Conservation (phyloP, 2,113 vertebrate genomes). For the Sapajus apella region DNA sequence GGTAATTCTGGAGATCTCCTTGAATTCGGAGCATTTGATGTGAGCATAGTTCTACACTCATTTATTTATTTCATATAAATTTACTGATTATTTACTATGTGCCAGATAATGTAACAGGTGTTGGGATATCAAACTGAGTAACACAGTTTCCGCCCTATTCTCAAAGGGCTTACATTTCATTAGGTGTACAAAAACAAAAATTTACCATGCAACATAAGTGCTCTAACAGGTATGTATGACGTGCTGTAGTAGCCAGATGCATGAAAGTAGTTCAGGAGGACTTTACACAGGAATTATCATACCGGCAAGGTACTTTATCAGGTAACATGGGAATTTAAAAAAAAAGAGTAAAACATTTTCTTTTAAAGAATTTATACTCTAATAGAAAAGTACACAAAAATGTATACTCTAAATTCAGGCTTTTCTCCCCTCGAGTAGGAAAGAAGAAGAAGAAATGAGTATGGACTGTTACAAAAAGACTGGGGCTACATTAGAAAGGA, state of each 20-base stretch:
- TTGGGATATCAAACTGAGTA: background rate
- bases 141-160: background rate
- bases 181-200: background rate
- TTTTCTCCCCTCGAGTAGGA: background rate
- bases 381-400: background rate
- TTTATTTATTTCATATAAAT: background rate
- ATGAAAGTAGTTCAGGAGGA: background rate
- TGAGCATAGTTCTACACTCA: background rate
- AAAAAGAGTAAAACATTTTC: background rate
- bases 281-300: background rate
- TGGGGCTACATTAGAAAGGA: background rate
- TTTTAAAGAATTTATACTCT: background rate
- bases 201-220: background rate
- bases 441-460: constrained; percentile 50
- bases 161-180: background rate
- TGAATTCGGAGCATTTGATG: background rate
- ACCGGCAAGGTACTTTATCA: background rate
- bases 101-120: background rate
- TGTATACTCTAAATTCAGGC: background rate
- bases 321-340: background rate
- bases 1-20: background rate
- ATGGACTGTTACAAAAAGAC: background rate
- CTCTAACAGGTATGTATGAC: background rate
- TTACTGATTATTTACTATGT: background rate
- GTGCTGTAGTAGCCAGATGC: background rate